Evolutionary conservation across 2,888 invertebrate species (phyloP), one percentile per base, ranked within the genome.

Genomic region (Masnerella sp.): DNA sequence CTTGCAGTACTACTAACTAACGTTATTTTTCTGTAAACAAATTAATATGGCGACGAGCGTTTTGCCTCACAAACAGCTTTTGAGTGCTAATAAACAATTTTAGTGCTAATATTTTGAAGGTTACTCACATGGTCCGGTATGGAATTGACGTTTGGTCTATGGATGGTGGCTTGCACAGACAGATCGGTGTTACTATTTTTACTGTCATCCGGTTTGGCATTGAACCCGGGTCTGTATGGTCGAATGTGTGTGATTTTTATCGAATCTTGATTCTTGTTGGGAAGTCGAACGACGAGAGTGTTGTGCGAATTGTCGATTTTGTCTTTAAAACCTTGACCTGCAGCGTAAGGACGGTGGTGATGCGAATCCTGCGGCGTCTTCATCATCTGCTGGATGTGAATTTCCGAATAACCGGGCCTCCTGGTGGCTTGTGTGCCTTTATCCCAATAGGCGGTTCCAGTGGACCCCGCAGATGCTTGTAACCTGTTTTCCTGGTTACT

Each of bases 111-210:
- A n/a, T n/a, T n/a, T n/a, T n/a, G n/a, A n/a, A n/a, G n/a, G n/a
- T n/a, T 47, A 47, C 83, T 81, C 74, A 85, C 85, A 45, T 81
- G 81, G 40, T 83, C 82, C 12, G 79, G 77, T 3, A 82, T 79
- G 7, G 81, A 82, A 72, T 85, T 84, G 38, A 85, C 79, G 58
- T 76, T 84, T 5, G 86, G 86, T 45, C 84, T 80, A 59, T 85
- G 78, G 3, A 85, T 80, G 28, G 85, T 84, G 38, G 85, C 85
- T 52, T 86, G 85, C 7, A 83, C 83, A 9, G 68, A 80, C 11
- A 85, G 80, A 75, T 86, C 86, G 12, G 77, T 64, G 11, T 80
- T 79, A 15, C 78, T 80, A 0, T 78, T 79, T 34, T 79, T 79
- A 22, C 78, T 78, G 20, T 83, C 85, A 32, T 85, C 83, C 2